Conservation (phyloP, 2,888 invertebrate species). For the Drosophila algonquin region DNA sequence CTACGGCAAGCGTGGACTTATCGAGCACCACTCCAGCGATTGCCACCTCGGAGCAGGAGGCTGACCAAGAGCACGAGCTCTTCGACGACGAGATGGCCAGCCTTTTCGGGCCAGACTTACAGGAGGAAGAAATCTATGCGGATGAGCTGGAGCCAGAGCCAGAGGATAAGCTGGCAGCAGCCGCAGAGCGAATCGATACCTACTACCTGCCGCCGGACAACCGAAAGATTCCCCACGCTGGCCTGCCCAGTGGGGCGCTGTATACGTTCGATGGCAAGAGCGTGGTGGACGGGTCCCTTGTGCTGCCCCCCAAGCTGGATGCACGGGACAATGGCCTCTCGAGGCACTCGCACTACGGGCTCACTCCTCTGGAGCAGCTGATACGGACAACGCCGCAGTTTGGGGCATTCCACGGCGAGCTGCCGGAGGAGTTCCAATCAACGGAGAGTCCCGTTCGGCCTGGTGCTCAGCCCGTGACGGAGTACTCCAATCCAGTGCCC, state of each 20-base stretch:
- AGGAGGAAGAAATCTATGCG: conserved; percentile 79
- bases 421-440: conserved; percentile 85
- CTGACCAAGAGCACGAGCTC: conserved; percentile 7
- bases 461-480: conserved; percentile 65
- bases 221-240: conserved; percentile 81
- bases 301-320: conserved; percentile 84
- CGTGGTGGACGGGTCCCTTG: conserved; percentile 87
- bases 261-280: conserved; percentile 91
- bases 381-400: conserved; percentile 89
- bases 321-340: conserved; percentile 57
- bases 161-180: conserved; percentile 86
- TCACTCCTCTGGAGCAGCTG: conserved; percentile 86
- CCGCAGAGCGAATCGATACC: conserved; percentile 89
- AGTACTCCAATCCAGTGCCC: conserved; percentile 62
- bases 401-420: conserved; percentile 89
- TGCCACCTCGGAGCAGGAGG: neutral
- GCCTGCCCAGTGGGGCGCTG: conserved; percentile 86
- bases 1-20: conserved; percentile 16
- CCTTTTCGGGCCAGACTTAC: conserved; percentile 50
- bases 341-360: conserved; percentile 71
- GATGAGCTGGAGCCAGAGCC: conserved; percentile 71
- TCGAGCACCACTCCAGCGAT: neutral
- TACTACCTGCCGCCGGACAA: conserved; percentile 90
- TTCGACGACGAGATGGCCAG: conserved; percentile 53
- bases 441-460: conserved; percentile 64